Base-by-base conservation (phyloP, 1,140 invertebrate genomes). In the Drosophila repleta region DNA sequence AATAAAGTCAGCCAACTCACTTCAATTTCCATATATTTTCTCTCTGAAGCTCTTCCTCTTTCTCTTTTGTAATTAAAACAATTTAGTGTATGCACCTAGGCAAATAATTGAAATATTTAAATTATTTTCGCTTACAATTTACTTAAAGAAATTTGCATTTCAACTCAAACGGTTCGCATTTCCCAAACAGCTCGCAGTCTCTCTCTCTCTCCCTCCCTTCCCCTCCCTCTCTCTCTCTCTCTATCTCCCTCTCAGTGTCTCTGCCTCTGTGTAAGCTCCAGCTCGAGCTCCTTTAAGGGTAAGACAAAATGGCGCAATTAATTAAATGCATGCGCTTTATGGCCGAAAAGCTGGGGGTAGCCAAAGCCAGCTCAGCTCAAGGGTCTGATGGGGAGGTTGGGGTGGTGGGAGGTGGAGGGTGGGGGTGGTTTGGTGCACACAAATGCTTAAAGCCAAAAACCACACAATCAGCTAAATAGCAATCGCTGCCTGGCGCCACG, bases 381-480 rank as follows among this genome's bases (percentile, higher is more conserved):
- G 32, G 32, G 32, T 35, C 32, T 4, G 26, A 13, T 4, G 37
- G 39, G 1, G 6, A 4, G 3, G 37, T 13, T 57, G 18, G 13
- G 24, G 17, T 45, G 32, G 35, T 35, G 10, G 1, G n/a, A 1
- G 29, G 48, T 4, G 18, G 20, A 2, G 11, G 1, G 15, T 29
- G 6, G 29, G 46, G n/a, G 11, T 29, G 5, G 13, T 8, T 29
- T 32, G 46, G 32, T 37, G 15, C 8, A 41, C 35, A 55, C 74
- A 81, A 56, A 77, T 55, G 74, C 53, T 81, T 81, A 62, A 80
- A 82, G 74, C 49, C 60, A 69, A 82, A 81, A 81, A 81, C 79
- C 79, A 76, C 79, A 81, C 74, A 81, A 81, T 81, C 79, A 81
- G 79, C 79, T 81, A 81, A 81, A 81, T 81, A 82, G 79, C 79